phyloP scores from a whole-genome alignment of 2,113 vertebrate genomes.

The Chauna torquata region DNA sequence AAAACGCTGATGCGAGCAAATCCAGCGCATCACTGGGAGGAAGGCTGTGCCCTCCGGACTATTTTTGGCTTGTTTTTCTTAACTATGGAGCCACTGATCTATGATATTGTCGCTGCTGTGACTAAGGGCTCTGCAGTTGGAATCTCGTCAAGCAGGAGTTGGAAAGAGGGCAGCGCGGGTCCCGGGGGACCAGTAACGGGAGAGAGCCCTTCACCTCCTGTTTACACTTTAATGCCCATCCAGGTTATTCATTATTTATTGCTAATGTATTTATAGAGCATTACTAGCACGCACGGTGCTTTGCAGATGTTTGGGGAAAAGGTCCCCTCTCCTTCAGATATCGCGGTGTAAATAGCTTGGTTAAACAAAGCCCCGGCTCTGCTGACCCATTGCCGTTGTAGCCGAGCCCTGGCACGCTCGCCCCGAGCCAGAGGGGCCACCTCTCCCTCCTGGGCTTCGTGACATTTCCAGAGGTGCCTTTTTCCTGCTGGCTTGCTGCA shows the following conservation, averaged over 20 bases:
- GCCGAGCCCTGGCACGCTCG: accelerated
- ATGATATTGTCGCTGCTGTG: slow-evolving; percentile 25
- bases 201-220: slow-evolving; percentile 61
- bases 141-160: background rate
- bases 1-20: background rate
- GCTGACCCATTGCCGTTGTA: background rate
- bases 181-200: slow-evolving; percentile 35
- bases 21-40: background rate
- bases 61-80: slow-evolving; percentile 46
- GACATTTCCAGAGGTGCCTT: background rate
- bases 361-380: background rate
- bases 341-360: accelerated
- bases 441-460: background rate
- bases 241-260: slow-evolving; percentile 66
- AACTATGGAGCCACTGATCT: slow-evolving; percentile 50
- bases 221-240: slow-evolving; percentile 56
- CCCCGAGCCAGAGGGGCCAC: accelerated
- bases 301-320: background rate
- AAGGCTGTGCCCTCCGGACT: background rate
- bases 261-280: slow-evolving; percentile 60
- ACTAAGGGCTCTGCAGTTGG: slow-evolving; percentile 27
- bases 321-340: background rate
- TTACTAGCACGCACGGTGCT: background rate
- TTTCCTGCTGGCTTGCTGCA: background rate
- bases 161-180: background rate